Evolutionary conservation across 2,888 invertebrate species (phyloP), one percentile per base, ranked within the genome.

Genomic region (Busseola fusca): DNA sequence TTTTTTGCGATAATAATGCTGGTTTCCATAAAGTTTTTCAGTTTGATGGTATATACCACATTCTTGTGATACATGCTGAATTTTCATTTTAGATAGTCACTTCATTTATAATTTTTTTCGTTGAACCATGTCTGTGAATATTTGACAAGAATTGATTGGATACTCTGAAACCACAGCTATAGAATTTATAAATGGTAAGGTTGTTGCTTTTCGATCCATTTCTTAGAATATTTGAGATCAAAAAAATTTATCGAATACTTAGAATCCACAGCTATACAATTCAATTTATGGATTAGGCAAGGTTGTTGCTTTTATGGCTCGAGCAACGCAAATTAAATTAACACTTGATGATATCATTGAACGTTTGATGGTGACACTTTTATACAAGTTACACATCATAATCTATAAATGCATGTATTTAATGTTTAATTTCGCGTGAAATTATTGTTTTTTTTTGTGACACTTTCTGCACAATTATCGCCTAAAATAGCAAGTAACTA

Each of bases 311-410:
- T 56, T 56, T 60, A 78, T 52, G 45, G 37, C 40, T 66, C 34
- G 45, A 18, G 12, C 14, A 54, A 3, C 30, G 54, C 21, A 50
- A 79, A 66, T 79, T 74, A 63, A 50, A 64, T 75, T 74, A 63
- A 34, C 67, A 59, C 48, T 37, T 37, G 54, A 50, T 77, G 80
- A 75, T 60, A 80, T 76, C 67, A 80, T 59, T 52, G 37, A 62
- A 54, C 42, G 69, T 54, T 60, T n/a, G 18, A 54, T 16, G 30
- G 52, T 21, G 63, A 64, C 72, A 78, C 30, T 34, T 30, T 50
- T 16, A 25, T 40, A 21, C 27, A 50, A 37, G 45, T 74, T 34
- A 54, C 37, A 56, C 25, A 6, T 27, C 1, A 50, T 18, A 25
- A 37, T 69, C 4, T 42, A 16, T 63, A 64, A 50, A 30, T 0